These are phyloP conservation scores for Pseudomyrmex dendroicus DNA, from an alignment of 1,140 invertebrate species.

Conservation along the genomic window DNA sequence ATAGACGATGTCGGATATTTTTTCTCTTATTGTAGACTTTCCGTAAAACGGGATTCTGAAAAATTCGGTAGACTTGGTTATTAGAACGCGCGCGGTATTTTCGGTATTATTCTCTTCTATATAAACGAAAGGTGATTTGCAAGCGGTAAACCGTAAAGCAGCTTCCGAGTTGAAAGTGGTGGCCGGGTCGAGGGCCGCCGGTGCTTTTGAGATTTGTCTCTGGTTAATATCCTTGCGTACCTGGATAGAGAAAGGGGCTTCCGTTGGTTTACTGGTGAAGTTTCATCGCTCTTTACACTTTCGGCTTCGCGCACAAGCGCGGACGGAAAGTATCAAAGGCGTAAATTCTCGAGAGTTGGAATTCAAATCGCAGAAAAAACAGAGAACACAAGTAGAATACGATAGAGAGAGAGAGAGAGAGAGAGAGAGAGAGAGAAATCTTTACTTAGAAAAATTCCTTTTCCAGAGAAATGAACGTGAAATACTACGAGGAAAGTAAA, in stretches of 20 bases:
- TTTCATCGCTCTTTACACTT: slow-evolving; percentile 38
- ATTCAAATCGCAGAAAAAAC: neutral
- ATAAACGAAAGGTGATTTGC: slow-evolving; percentile 7
- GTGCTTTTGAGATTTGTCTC: slow-evolving; percentile 49
- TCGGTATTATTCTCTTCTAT: slow-evolving; percentile 30
- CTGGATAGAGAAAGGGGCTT: slow-evolving; percentile 30
- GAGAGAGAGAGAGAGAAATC: no score
- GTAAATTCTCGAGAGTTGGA: slow-evolving; percentile 12
- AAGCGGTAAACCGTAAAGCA: slow-evolving; percentile 52
- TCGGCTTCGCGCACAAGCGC: neutral
- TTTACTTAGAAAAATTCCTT: no score
- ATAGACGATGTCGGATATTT: no score
- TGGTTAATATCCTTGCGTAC: slow-evolving; percentile 39
- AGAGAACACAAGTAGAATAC: no score
- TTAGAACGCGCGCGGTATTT: slow-evolving; percentile 28
- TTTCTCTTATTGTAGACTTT: no score
- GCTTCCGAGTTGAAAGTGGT: slow-evolving; percentile 49
- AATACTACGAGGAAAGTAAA: no score
- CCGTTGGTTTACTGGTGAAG: neutral
- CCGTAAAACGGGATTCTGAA: neutral
- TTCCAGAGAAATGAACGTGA: no score
- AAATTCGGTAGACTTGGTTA: neutral
- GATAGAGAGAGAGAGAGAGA: no score
- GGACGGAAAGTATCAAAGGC: slow-evolving; percentile 10
- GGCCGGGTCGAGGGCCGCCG: slow-evolving; percentile 31